Evolutionary conservation across 2,113 vertebrate species (phyloP), one percentile per base, ranked within the genome.

Genomic region (Nothobranchius kuhntae): DNA sequence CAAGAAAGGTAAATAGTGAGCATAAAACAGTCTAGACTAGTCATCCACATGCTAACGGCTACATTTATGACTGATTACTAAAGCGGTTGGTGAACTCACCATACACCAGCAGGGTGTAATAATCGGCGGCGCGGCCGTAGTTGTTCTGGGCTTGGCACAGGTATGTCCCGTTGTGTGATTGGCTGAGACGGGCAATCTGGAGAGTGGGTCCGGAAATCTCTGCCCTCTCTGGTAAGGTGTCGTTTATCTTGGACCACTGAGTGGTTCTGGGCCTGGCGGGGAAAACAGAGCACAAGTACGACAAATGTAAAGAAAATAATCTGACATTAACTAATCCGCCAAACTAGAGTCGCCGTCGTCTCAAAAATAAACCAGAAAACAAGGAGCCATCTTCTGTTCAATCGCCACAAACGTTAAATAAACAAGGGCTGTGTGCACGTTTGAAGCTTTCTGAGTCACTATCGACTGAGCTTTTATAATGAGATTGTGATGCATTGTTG

Each of bases 111-210:
- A 97, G 89, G 7, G 94, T 94, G 75, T 97, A 97, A 74, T 95
- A 94, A 86, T 96, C 96, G 3, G 94, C 94, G 21, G 96, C 94
- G 1, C 95, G 94, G 51, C 96, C 96, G 7, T 92, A 95, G 82
- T 96, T 93, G 82, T 96, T 97, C 35, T 93, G 93, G n/a, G 95
- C 94, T 84, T 96, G 93, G 81, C 96, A 97, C 56, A 94, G 85
- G 90, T 96, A 97, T 35, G 95, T 96, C 63, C 96, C 95, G 5
- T 97, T 96, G 83, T 97, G 94, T 6, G 94, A 92, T 2, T 94
- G 93, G 78, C 92, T 95, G 73, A 97, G 93, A 15, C 93, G 93
- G 0, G 94, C 92, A 63, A 97, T 89, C 42, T 93, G 94, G 21
- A 97, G 89, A 30, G 92, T 93, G 72, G 94, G 92, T 4, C 93